phyloP scores from a whole-genome alignment of 2,113 vertebrate genomes.

The Carettochelys insculpta region DNA sequence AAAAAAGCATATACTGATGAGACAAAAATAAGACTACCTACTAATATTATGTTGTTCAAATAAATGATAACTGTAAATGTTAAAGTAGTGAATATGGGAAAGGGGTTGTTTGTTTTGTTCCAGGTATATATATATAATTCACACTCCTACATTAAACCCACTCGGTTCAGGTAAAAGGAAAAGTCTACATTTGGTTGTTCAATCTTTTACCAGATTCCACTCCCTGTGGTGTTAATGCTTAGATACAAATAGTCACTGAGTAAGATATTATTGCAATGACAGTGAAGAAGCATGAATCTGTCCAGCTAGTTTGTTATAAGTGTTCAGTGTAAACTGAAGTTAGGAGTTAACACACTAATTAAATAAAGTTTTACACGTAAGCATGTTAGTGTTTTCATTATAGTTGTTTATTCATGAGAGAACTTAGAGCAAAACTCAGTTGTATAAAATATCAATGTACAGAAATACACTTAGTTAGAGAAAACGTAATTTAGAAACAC shows the following conservation, averaged over 20 bases:
- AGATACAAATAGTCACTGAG: neutral
- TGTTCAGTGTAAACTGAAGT: neutral
- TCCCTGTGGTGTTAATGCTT: neutral
- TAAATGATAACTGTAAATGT: neutral
- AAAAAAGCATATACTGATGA: neutral
- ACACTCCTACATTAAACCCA: neutral
- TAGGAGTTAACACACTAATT: neutral
- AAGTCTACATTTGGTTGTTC: neutral
- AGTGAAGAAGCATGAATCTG: too few relatives aligned
- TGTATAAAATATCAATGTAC: neutral
- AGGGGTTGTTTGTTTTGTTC: neutral
- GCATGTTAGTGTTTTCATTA: neutral
- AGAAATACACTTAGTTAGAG: neutral
- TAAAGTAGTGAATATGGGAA: neutral
- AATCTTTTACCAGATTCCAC: neutral
- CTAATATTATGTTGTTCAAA: neutral
- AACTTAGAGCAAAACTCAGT: neutral
- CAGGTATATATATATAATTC: neutral
- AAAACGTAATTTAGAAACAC: neutral
- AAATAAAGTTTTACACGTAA: neutral
- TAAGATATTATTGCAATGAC: neutral
- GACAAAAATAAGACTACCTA: rapidly evolving
- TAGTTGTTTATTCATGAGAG: neutral
- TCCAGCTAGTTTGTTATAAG: neutral
- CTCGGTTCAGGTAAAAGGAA: constrained; percentile 13